These are phyloP conservation scores for Diuraphis noxia DNA, from an alignment of 1,140 invertebrate species.

Conservation along the genomic window DNA sequence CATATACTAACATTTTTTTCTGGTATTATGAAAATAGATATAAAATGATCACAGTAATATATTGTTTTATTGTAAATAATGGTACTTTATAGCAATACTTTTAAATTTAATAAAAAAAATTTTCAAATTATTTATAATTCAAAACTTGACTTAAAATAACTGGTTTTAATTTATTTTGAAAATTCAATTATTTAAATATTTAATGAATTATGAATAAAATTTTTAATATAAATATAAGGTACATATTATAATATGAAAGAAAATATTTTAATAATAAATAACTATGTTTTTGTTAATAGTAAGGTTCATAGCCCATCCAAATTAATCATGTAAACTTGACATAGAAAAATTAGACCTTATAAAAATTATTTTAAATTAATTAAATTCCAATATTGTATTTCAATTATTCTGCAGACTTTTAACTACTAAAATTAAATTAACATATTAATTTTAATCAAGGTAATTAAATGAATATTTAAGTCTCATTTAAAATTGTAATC, in stretches of 20 bases:
- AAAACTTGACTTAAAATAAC: neutral
- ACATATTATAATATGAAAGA: neutral
- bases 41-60: neutral
- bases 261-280: neutral
- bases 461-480: constrained; percentile 16
- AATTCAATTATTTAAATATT: neutral
- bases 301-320: neutral
- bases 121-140: too few relatives aligned
- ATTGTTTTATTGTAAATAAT: neutral
- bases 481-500: constrained; percentile 14
- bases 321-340: neutral
- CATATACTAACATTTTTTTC: constrained; percentile 2
- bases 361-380: neutral
- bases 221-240: neutral
- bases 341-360: neutral
- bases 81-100: neutral
- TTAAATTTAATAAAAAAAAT: neutral
- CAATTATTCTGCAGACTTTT: neutral
- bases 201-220: neutral
- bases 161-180: neutral
- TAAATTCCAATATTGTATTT: neutral
- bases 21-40: neutral
- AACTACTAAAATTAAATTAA: neutral
- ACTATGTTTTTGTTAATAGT: neutral
- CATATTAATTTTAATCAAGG: neutral